Evolutionary conservation across 2,888 invertebrate species (phyloP), one percentile per base, ranked within the genome.

Genomic region (Gastrophysa polygoni): DNA sequence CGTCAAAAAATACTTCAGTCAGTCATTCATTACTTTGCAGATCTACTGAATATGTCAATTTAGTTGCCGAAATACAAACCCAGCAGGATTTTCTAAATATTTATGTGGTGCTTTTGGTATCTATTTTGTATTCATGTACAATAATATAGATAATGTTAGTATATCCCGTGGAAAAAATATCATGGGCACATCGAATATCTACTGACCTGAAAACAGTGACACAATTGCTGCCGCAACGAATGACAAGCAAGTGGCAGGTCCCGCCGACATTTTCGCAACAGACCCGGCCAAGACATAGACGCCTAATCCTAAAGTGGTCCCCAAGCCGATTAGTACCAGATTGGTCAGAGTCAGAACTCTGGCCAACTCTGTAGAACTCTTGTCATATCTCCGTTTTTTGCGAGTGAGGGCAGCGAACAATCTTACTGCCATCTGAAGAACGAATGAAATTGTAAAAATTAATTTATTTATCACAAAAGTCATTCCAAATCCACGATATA

Each of bases 281-380:
- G 90, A 87, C 0, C 94, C 95, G 18, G 92, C 93, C 52, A 96
- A 80, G 20, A 96, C 95, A 77, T 96, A 96, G 43, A 96, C 92
- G 0, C 96, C 96, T 2, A 95, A 92, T 0, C 96, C 96, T 14
- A 96, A 85, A 0, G 92, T 93, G 65, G 91, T 90, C 44, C 93
- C 93, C 24, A 93, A 88, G 0, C 89, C 95, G 46, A 96, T 80
- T 0, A 91, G 90, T 0, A 93, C 94, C 48, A 96, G 83, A 82
- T 95, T 95, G 10, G 94, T 80, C 0, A 92, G 91, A 0, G 89
- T 88, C 1, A 96, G 83, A 52, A 92, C 92, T 69, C 93, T 85
- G 10, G 89, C 88, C 32, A 91, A 81, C 58, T 82, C 82, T 2
- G 82, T 82, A 66, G 82, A 82, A 64, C 82, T 81, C 29, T 70